Conservation (phyloP, 2,113 vertebrate genomes). For the Pogonocichla stellata region DNA sequence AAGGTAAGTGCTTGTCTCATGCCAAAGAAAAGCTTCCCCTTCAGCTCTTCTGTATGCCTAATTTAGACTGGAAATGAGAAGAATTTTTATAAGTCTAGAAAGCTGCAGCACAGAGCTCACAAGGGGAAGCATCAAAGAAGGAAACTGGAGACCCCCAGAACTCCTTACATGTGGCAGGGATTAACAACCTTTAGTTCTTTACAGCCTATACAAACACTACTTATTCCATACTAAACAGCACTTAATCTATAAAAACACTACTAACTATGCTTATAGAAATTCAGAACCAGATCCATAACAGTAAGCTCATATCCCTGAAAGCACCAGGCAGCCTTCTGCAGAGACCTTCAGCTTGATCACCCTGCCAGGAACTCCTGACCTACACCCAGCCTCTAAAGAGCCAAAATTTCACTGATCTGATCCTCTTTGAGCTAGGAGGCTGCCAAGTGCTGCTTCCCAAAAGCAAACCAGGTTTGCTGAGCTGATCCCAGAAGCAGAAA, state of each 20-base stretch:
- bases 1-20: not conserved
- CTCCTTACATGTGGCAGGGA: not conserved
- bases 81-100: not conserved
- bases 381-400: not conserved
- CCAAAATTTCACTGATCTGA: not conserved
- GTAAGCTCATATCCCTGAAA: not conserved
- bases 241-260: not conserved
- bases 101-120: not conserved
- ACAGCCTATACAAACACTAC: not conserved
- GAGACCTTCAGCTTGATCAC: not conserved
- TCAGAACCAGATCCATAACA: not conserved
- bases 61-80: not conserved
- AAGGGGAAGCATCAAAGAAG: not conserved
- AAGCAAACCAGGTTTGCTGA: not conserved
- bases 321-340: not conserved
- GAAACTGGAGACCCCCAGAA: not conserved
- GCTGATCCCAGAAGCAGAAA: not conserved
- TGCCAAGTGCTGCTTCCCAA: not conserved
- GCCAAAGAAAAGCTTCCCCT: not conserved
- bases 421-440: not conserved
- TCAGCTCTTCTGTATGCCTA: not conserved
- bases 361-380: not conserved
- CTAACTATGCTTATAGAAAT: not conserved
- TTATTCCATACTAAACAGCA: not conserved
- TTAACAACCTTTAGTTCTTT: not conserved